A percentile compares a stretch with the other conserved stretches of the same genome.
phyloP scores from a whole-genome alignment of 2,888 invertebrate genomes.

The Acrocyrtus sp. region DNA sequence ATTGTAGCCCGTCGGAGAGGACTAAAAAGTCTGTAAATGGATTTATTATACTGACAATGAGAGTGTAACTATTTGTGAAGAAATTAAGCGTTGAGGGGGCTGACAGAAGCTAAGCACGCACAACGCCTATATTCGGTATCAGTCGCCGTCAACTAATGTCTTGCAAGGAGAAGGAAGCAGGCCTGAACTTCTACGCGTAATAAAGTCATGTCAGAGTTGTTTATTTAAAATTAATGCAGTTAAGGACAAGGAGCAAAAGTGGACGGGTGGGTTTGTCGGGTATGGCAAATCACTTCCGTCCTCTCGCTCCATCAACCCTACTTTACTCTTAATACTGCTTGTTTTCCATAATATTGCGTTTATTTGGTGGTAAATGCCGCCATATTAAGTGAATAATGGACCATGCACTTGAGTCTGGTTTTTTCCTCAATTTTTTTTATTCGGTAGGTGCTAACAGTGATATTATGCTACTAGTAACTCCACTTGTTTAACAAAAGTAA shows the following conservation, averaged over 20 bases:
- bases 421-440: too few relatives aligned
- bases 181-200: neutral
- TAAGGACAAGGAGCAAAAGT: too few relatives aligned
- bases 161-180: too few relatives aligned
- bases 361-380: neutral
- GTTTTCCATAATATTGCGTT: neutral
- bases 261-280: neutral
- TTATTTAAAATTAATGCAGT: neutral
- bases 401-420: too few relatives aligned
- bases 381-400: too few relatives aligned
- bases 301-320: too few relatives aligned
- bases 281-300: neutral
- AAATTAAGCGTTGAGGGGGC: neutral
- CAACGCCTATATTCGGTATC: neutral
- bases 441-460: neutral
- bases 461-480: neutral
- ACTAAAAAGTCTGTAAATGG: neutral
- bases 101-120: neutral
- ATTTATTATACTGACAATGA: slow-evolving; percentile 7
- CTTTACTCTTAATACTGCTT: neutral
- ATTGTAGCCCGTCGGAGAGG: too few relatives aligned
- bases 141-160: neutral
- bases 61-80: neutral
- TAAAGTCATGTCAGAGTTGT: neutral
- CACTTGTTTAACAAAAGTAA: neutral